Evolutionary conservation across 2,888 invertebrate species (phyloP), one percentile per base, ranked within the genome.

Genomic region (Ectemnius continuus): DNA sequence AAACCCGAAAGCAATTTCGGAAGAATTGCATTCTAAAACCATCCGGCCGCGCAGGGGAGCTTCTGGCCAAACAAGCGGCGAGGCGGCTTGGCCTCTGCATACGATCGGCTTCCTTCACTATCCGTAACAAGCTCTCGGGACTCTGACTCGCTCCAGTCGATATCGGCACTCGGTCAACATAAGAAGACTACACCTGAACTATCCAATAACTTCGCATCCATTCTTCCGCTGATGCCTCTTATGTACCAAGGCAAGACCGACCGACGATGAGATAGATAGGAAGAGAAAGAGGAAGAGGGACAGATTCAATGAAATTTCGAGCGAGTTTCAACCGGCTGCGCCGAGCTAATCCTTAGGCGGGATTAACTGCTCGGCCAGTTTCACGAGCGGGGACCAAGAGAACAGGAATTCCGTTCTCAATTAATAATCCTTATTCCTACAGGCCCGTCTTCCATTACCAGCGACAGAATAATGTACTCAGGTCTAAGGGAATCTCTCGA

Each of bases 21-120:
- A 88, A 88, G 88, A 88, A 89, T 88, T 86, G 88, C 88, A 88
- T 86, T 86, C 86, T 84, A 82, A 86, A 85, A 83, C 84, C 82
- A 82, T 84, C 81, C 82, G 75, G 79, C 81, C 73, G 82, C 52
- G 52, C 14, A 16, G 14, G 52, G 80, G 79, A 73, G 78, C 80
- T 82, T 56, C 68, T 75, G 79, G 78, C 80, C 66, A 78, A 82
- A 79, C 75, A 80, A 76, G 57, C 76, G 70, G 68, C 52, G 16
- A 5, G n/a, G 52, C 66, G 47, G 57, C 47, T 11, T 36, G 36
- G 36, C 36, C 36, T 36, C 61, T 67, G 70, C 59, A 63, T 61
- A 67, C 70, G 65, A 82, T 75, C 64, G 75, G 45, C 58, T 59
- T 36, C 62, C 61, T 59, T 59, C 60, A 52, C 52, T 16, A 52